Conservation (phyloP, 2,113 vertebrate species). For the Epinephelus cyanopodus region DNA sequence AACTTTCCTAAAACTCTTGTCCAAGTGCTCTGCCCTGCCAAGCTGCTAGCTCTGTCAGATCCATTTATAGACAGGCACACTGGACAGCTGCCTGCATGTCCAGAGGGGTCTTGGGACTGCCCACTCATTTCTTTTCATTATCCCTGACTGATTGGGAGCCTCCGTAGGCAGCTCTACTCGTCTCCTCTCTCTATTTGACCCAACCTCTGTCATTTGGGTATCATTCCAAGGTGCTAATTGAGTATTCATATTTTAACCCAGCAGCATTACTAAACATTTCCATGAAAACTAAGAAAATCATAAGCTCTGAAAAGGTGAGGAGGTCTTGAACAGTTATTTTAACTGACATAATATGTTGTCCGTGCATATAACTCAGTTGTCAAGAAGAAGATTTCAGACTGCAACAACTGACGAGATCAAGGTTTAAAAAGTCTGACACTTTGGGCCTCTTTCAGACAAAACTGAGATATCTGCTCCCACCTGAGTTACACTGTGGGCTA, state of each 20-base stretch:
- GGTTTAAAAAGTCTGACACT: too few relatives aligned
- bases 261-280: background rate
- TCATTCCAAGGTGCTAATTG: background rate
- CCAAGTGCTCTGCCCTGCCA: conserved; percentile 43
- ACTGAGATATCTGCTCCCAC: background rate
- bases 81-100: conserved; percentile 57
- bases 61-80: conserved; percentile 66
- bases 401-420: too few relatives aligned
- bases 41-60: conserved; percentile 56
- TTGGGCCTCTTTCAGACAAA: background rate
- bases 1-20: conserved; percentile 55
- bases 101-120: conserved; percentile 61
- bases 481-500: background rate
- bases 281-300: background rate
- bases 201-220: conserved; percentile 3
- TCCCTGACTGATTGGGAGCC: conserved; percentile 53
- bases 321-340: background rate
- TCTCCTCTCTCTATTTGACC: conserved; percentile 24
- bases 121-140: conserved; percentile 69
- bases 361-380: too few relatives aligned
- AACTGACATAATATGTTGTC: background rate
- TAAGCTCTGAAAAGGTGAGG: background rate
- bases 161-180: conserved; percentile 31
- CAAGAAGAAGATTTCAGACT: too few relatives aligned
- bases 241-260: background rate